A percentile compares a stretch with the other conserved stretches of the same genome.
Conservation (phyloP, 2,888 invertebrate genomes). For the Apotomis capreana region DNA sequence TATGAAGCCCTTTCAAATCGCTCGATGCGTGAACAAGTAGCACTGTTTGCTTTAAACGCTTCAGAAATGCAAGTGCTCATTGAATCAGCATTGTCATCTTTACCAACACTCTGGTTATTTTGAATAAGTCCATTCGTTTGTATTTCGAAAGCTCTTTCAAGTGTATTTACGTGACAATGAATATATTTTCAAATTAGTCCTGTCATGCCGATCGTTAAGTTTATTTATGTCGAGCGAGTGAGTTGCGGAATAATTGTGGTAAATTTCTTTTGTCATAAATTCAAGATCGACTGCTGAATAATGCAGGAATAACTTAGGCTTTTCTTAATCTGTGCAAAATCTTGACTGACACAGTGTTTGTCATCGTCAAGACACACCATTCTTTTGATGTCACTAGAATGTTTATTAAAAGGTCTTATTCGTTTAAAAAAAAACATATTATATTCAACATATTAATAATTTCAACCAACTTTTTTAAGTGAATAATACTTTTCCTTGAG, state of each 20-base stretch:
- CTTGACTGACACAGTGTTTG: background rate
- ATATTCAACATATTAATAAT: too few species aligned
- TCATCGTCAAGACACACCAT: background rate
- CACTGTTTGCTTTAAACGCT: conserved; percentile 36
- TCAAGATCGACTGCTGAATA: conserved; percentile 20
- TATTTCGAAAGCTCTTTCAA: conserved; percentile 58
- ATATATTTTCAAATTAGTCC: conserved; percentile 54
- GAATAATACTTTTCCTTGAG: background rate
- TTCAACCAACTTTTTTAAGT: background rate
- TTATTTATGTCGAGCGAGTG: conserved; percentile 53
- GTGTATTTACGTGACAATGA: conserved; percentile 59
- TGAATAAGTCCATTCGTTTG: conserved; percentile 51
- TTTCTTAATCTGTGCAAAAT: conserved; percentile 1
- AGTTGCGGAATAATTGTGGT: conserved; percentile 54
- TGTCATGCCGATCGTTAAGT: conserved; percentile 54
- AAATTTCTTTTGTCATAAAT: conserved; percentile 45
- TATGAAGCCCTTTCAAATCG: conserved; percentile 44
- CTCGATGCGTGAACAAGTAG: conserved; percentile 48
- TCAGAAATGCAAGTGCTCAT: conserved; percentile 24
- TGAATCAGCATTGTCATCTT: conserved; percentile 43
- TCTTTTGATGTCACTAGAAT: background rate
- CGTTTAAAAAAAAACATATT: too few species aligned
- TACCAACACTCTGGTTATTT: conserved; percentile 42
- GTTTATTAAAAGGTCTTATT: too few species aligned
- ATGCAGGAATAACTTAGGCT: conserved; percentile 5